phyloP scores from a whole-genome alignment of 2,888 invertebrate genomes.

The Tetragonisca angustula region DNA sequence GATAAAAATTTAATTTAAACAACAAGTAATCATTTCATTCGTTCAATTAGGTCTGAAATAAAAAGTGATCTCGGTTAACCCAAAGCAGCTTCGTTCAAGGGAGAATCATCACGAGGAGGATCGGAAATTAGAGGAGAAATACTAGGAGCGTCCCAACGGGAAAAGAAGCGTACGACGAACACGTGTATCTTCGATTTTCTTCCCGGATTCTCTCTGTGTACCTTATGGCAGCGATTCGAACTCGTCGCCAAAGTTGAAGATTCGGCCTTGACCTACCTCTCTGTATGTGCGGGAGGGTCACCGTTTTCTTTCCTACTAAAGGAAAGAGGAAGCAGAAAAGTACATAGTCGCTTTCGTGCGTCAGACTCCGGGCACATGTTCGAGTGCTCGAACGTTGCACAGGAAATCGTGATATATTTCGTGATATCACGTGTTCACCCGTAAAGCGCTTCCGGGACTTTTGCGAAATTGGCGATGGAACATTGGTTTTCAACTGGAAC shows the following conservation, averaged over 20 bases:
- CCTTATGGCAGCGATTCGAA: conserved; percentile 38
- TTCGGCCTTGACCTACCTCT: conserved; percentile 74
- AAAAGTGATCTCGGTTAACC: neutral
- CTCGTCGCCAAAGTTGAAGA: conserved; percentile 63
- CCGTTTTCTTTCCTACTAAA: conserved; percentile 10
- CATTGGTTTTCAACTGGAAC: neutral
- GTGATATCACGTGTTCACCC: neutral
- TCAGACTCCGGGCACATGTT: neutral
- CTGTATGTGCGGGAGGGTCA: conserved; percentile 62
- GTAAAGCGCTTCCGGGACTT: neutral
- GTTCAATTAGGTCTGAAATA: neutral
- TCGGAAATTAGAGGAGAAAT: neutral
- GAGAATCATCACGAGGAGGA: neutral
- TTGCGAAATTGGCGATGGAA: neutral
- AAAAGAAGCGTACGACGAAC: conserved; percentile 21
- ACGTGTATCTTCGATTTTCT: conserved; percentile 56
- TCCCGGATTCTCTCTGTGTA: conserved; percentile 29
- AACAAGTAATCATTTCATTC: neutral
- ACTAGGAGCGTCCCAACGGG: neutral
- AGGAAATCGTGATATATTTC: neutral
- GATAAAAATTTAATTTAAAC: neutral
- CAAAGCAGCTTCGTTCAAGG: neutral
- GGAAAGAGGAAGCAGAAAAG: conserved; percentile 24
- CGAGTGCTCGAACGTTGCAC: neutral
- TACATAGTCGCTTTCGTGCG: neutral